Conservation (phyloP, 2,888 invertebrate genomes). For the Spodoptera littoralis region DNA sequence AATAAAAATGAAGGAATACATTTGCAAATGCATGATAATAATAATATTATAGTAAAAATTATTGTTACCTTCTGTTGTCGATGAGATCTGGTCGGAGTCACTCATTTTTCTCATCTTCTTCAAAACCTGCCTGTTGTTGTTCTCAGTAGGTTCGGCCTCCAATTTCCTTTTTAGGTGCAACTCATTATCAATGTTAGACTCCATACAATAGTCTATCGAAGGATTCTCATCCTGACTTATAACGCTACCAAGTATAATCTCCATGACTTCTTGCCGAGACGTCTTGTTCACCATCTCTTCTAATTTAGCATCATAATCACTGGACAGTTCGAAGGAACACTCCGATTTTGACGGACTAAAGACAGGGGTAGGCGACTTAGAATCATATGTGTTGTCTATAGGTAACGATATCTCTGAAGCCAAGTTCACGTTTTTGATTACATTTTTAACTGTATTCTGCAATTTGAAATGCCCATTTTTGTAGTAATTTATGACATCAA, state of each 20-base stretch:
- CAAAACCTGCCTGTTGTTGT: conserved; percentile 77
- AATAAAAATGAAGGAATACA: not conserved
- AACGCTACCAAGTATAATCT: conserved; percentile 83
- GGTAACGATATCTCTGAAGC: conserved; percentile 77
- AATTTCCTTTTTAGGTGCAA: conserved; percentile 73
- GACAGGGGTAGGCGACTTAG: conserved; percentile 53
- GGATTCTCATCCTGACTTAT: conserved; percentile 77
- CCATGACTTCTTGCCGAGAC: conserved; percentile 84
- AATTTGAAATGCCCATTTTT: conserved; percentile 78
- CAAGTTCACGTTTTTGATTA: conserved; percentile 74
- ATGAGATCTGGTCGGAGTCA: conserved; percentile 81
- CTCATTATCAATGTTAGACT: conserved; percentile 72
- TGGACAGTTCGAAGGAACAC: conserved; percentile 81
- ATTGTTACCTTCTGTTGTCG: conserved; percentile 80
- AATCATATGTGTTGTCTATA: conserved; percentile 57
- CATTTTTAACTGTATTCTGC: conserved; percentile 66
- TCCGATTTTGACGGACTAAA: conserved; percentile 84
- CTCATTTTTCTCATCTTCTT: conserved; percentile 81
- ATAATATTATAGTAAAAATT: too few species aligned
- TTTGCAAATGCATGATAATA: not conserved
- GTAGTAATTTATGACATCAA: conserved; percentile 76
- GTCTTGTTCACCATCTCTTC: conserved; percentile 84
- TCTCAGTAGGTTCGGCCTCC: conserved; percentile 71
- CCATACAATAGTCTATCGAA: conserved; percentile 77
- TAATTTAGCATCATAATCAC: conserved; percentile 82